Percentiles rank a stretch among this genome's conserved stretches.
phyloP scores from a whole-genome alignment of 2,888 invertebrate genomes.

The Spisula subtruncata region DNA sequence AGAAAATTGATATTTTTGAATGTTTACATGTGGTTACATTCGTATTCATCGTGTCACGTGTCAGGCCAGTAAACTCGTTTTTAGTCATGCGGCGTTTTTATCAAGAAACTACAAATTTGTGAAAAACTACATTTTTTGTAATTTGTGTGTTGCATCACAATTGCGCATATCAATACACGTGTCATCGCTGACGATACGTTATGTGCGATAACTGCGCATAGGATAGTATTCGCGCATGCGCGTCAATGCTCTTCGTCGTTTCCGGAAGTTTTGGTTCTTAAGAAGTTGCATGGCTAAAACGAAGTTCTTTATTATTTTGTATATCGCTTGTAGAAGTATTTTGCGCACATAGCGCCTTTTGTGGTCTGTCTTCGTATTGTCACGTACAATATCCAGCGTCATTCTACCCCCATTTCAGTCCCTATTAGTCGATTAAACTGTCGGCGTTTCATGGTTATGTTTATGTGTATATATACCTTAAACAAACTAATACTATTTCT shows the following conservation, averaged over 20 bases:
- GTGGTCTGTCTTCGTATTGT: background rate
- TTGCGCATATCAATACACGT: background rate
- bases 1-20: background rate
- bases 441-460: too few species aligned
- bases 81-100: background rate
- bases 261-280: background rate
- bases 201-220: background rate
- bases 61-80: conserved; percentile 8
- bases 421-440: too few species aligned
- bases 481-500: too few species aligned
- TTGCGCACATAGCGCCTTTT: background rate
- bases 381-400: background rate
- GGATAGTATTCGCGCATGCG: background rate
- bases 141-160: background rate
- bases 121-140: too few species aligned
- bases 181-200: too few species aligned
- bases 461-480: too few species aligned
- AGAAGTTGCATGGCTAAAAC: background rate
- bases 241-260: background rate
- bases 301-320: background rate
- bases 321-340: conserved; percentile 14
- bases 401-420: background rate
- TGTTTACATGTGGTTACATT: background rate
- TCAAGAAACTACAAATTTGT: background rate
- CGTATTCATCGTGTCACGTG: background rate